A percentile compares a stretch with the other conserved stretches of the same genome.
Evolutionary conservation across 1,140 invertebrate genomes (phyloP).

Genomic region (Megalopta genalis): DNA sequence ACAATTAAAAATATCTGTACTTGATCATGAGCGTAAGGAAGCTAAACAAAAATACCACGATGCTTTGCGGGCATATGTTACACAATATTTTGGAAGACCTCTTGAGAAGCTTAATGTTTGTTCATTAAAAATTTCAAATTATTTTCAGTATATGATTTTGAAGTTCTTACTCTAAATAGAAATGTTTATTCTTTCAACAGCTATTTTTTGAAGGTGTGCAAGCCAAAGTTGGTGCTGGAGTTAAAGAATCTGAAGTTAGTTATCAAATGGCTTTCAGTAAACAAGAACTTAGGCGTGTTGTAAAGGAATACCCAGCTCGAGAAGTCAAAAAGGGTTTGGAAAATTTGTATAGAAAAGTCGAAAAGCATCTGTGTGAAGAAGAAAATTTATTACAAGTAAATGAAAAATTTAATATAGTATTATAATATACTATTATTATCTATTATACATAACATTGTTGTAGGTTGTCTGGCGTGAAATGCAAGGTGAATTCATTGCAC

Average conservation of each 20-base stretch:
- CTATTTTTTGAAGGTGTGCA: slow-evolving; percentile 97
- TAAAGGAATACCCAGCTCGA: slow-evolving; percentile 95
- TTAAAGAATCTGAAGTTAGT: slow-evolving; percentile 98
- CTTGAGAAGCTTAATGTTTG: slow-evolving; percentile 96
- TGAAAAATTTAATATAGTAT: slow-evolving; percentile 15
- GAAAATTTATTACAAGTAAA: slow-evolving; percentile 94
- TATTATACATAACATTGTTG: slow-evolving; percentile 13
- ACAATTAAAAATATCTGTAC: slow-evolving; percentile 93
- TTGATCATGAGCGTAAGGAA: slow-evolving; percentile 94
- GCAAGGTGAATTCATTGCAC: slow-evolving; percentile 99
- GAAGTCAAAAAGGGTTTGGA: slow-evolving; percentile 98
- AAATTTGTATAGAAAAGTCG: slow-evolving; percentile 97
- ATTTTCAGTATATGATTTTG: slow-evolving; percentile 20
- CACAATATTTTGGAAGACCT: slow-evolving; percentile 95
- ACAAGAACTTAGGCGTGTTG: slow-evolving; percentile 96
- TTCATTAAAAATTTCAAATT: slow-evolving; percentile 47
- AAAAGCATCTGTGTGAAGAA: slow-evolving; percentile 97
- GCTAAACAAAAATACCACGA: slow-evolving; percentile 95
- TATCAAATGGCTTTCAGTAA: slow-evolving; percentile 99
- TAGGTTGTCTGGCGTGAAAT: slow-evolving; percentile 99
- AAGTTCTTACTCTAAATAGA: neutral
- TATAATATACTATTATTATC: slow-evolving; percentile 8
- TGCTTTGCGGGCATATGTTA: slow-evolving; percentile 94
- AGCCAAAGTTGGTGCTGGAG: slow-evolving; percentile 93
- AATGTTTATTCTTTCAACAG: slow-evolving; percentile 79